Evolutionary conservation across 2,113 vertebrate species (phyloP).

Genomic region (Puma concolor): DNA sequence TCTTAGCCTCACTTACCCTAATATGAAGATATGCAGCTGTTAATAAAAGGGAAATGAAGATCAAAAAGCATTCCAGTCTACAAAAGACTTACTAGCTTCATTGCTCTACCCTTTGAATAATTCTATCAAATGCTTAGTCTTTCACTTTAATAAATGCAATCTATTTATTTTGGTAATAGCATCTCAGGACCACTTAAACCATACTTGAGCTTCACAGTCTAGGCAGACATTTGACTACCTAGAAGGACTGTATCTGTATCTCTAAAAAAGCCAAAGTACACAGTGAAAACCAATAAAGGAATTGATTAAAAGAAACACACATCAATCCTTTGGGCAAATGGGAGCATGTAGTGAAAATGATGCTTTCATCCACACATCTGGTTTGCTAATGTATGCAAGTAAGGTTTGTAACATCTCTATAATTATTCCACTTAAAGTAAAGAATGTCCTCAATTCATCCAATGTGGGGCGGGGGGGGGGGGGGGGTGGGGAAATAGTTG

Average conservation of each 20-base stretch:
- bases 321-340: not conserved
- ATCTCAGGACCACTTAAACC: not conserved
- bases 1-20: not conserved
- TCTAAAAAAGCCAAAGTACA: not conserved
- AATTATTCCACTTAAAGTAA: constrained; percentile 24
- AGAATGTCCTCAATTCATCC: not conserved
- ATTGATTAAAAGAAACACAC: not conserved
- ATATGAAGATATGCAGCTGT: not conserved
- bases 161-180: constrained; percentile 14
- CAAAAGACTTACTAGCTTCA: not conserved
- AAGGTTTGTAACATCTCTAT: not conserved
- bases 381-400: constrained; percentile 46
- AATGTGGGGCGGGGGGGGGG: not conserved
- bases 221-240: not conserved
- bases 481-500: no score
- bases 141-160: not conserved
- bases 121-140: not conserved
- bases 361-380: constrained; percentile 16
- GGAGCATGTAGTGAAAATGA: not conserved
- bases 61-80: constrained; percentile 23
- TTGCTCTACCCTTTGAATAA: not conserved
- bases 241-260: not conserved
- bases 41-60: constrained; percentile 30
- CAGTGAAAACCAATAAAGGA: constrained; percentile 33
- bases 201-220: constrained; percentile 2